A percentile compares a stretch with the other conserved stretches of the same genome.
These are phyloP conservation scores for Oryctes rhinoceros DNA, from an alignment of 1,140 invertebrate species.

Conservation along the genomic window DNA sequence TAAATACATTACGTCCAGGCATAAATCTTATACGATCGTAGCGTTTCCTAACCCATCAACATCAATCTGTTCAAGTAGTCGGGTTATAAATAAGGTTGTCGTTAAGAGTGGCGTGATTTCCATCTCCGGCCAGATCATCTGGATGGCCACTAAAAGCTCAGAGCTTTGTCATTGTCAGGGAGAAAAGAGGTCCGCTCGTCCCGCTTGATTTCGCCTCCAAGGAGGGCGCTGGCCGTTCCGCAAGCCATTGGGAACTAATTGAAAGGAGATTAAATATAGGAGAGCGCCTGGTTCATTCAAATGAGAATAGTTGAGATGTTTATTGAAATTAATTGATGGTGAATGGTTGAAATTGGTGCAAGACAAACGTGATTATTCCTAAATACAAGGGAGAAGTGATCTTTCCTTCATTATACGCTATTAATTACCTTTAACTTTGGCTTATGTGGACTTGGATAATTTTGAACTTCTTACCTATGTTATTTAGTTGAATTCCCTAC, in stretches of 20 bases:
- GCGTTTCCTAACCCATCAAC: constrained; percentile 11
- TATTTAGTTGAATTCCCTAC: too few species aligned
- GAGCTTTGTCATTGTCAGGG: constrained; percentile 24
- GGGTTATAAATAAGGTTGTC: constrained; percentile 31
- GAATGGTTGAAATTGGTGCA: too few species aligned
- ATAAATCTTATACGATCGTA: constrained; percentile 32
- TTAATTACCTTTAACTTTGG: too few species aligned
- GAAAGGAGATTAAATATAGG: too few species aligned
- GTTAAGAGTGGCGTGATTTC: constrained; percentile 36
- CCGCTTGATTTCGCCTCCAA: not conserved
- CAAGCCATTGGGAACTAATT: not conserved
- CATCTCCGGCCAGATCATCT: constrained; percentile 34
- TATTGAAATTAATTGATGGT: too few species aligned
- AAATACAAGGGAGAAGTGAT: too few species aligned
- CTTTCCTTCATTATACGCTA: too few species aligned
- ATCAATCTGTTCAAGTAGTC: not conserved
- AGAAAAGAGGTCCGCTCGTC: constrained; percentile 12
- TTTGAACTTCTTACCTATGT: too few species aligned
- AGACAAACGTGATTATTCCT: too few species aligned
- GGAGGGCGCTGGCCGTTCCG: not conserved
- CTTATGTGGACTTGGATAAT: too few species aligned
- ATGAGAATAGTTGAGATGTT: too few species aligned
- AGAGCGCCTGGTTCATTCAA: too few species aligned
- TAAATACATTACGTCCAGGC: constrained; percentile 29
- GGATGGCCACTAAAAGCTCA: constrained; percentile 30